Evolutionary conservation across 1,140 invertebrate species (phyloP).

Genomic region (Pteromalus puparum): DNA sequence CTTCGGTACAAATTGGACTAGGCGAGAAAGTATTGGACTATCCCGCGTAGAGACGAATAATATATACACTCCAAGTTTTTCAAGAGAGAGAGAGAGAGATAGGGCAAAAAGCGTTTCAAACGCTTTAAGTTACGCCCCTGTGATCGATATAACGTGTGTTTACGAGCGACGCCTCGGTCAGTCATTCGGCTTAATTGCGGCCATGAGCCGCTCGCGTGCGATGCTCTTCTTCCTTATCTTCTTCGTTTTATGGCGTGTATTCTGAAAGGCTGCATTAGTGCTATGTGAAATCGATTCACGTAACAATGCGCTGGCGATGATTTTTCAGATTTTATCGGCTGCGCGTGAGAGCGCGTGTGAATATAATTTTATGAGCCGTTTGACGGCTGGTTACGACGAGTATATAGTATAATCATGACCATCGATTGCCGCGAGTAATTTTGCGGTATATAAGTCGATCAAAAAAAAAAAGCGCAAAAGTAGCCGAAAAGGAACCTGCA

Average conservation of each 20-base stretch:
- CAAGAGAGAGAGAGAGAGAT: too few relatives aligned
- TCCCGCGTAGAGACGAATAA: too few relatives aligned
- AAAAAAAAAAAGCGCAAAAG: too few relatives aligned
- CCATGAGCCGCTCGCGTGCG: constrained; percentile 43
- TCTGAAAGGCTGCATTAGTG: too few relatives aligned
- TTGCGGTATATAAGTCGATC: too few relatives aligned
- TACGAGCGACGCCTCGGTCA: constrained; percentile 58
- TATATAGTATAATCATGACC: too few relatives aligned
- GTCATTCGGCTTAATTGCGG: constrained; percentile 68
- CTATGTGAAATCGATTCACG: constrained; percentile 60
- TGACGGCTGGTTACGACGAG: background rate
- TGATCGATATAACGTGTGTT: constrained; percentile 59
- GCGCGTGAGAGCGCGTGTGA: too few relatives aligned
- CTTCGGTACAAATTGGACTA: background rate
- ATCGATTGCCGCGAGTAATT: too few relatives aligned
- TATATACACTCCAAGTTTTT: too few relatives aligned
- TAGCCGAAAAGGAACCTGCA: too few relatives aligned
- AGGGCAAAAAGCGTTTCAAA: too few relatives aligned
- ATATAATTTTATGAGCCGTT: background rate
- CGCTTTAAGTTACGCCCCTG: constrained; percentile 63
- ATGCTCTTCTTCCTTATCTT: background rate
- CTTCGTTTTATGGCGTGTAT: too few relatives aligned
- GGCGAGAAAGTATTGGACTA: background rate
- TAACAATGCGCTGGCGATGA: constrained; percentile 50
- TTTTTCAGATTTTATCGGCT: constrained; percentile 50